Evolutionary conservation across 2,113 vertebrate species (phyloP).

Genomic region (Passer domesticus): DNA sequence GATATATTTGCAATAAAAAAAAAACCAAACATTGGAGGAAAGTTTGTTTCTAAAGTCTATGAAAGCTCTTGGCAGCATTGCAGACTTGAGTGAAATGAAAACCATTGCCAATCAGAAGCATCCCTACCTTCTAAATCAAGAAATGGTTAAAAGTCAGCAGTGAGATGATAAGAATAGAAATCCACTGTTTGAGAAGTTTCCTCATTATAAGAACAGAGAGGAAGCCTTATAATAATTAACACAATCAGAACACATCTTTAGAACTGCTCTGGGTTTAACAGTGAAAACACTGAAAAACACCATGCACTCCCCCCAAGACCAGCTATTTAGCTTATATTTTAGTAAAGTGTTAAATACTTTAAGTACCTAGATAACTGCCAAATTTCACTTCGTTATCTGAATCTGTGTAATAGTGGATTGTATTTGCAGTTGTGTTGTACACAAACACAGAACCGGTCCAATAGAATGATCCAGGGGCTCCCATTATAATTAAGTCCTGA

Average conservation of each 20-base stretch:
- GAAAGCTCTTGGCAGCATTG: neutral
- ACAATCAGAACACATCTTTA: neutral
- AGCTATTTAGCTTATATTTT: neutral
- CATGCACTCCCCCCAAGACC: neutral
- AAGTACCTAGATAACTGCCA: constrained; percentile 92
- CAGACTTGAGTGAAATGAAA: neutral
- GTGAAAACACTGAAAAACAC: neutral
- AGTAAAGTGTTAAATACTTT: neutral
- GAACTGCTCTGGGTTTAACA: neutral
- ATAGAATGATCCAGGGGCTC: constrained; percentile 90
- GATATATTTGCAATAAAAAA: neutral
- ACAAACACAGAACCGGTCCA: constrained; percentile 94
- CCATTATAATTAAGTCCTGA: constrained; percentile 94
- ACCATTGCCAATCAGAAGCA: neutral
- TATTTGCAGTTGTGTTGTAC: constrained; percentile 80
- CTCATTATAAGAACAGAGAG: neutral
- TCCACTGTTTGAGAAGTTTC: neutral
- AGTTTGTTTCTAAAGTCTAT: neutral
- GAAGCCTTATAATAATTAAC: neutral
- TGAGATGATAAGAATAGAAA: neutral
- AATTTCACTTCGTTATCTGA: constrained; percentile 78
- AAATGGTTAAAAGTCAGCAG: neutral
- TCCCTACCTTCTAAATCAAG: neutral
- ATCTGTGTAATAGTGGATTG: constrained; percentile 79
- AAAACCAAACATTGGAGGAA: neutral